A percentile compares a stretch with the other conserved stretches of the same genome.
These are phyloP conservation scores for Hexactinellida sp. DNA, from an alignment of 37 sponge, comb jelly and placozoan genomes.

Conservation along the genomic window DNA sequence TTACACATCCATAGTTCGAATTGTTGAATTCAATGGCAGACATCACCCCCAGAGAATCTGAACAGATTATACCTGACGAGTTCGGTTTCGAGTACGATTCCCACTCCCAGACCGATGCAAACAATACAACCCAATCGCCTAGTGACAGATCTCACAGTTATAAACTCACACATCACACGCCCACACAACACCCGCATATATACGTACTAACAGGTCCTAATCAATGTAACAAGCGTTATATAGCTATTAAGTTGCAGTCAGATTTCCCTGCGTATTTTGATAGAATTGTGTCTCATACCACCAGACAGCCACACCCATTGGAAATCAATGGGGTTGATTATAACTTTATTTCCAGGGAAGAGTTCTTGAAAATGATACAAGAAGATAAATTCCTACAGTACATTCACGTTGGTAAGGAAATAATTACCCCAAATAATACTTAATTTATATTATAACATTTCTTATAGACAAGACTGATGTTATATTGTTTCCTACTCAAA, in stretches of 20 bases:
- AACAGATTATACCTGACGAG: no score
- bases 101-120: no score
- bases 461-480: background rate
- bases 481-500: background rate
- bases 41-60: no score
- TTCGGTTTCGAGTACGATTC: background rate
- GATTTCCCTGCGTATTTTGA: constrained; percentile 41
- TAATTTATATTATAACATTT: no score
- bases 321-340: constrained; percentile 55
- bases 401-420: background rate
- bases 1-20: no score
- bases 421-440: no score
- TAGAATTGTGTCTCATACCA: constrained; percentile 45
- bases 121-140: background rate
- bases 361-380: constrained; percentile 21
- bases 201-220: constrained; percentile 38
- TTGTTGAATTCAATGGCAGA: no score
- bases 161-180: background rate
- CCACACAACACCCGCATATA: background rate
- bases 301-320: constrained; percentile 26
- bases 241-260: constrained; percentile 32
- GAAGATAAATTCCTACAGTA: constrained; percentile 41
- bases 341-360: constrained; percentile 36
- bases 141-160: no score
- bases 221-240: constrained; percentile 21